phyloP scores from a whole-genome alignment of 2,113 vertebrate species.

The Oreotrochilus melanogaster region DNA sequence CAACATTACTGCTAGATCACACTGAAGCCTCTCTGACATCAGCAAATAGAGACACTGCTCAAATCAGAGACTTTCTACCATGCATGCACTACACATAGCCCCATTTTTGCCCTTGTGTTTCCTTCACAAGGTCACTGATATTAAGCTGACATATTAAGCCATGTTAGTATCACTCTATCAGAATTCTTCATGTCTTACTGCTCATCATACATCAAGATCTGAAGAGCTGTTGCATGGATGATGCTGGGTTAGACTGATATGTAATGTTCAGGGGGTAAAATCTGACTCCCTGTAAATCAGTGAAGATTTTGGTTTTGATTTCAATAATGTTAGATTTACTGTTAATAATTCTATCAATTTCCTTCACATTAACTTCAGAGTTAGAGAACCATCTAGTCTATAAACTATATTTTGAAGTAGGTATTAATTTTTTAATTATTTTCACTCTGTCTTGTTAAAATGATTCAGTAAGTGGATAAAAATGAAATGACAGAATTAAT shows the following conservation, averaged over 20 bases:
- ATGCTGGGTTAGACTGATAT: background rate
- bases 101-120: background rate
- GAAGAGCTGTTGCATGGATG: background rate
- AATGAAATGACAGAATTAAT: background rate
- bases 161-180: background rate
- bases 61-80: background rate
- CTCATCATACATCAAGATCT: background rate
- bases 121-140: conserved; percentile 23
- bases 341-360: background rate
- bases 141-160: background rate
- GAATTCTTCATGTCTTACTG: background rate
- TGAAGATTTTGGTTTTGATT: background rate
- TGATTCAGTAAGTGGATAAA: background rate
- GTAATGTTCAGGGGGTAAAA: background rate
- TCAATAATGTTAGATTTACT: background rate
- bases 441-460: background rate
- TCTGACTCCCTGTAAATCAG: background rate
- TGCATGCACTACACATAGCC: background rate
- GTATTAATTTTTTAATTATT: background rate
- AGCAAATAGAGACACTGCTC: conserved; percentile 21
- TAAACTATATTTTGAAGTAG: background rate
- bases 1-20: conserved; percentile 41
- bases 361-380: background rate
- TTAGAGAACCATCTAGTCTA: background rate
- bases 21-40: conserved; percentile 57